These are phyloP conservation scores for Tipula confusa DNA, from an alignment of 2,888 invertebrate genomes.

Conservation along the genomic window DNA sequence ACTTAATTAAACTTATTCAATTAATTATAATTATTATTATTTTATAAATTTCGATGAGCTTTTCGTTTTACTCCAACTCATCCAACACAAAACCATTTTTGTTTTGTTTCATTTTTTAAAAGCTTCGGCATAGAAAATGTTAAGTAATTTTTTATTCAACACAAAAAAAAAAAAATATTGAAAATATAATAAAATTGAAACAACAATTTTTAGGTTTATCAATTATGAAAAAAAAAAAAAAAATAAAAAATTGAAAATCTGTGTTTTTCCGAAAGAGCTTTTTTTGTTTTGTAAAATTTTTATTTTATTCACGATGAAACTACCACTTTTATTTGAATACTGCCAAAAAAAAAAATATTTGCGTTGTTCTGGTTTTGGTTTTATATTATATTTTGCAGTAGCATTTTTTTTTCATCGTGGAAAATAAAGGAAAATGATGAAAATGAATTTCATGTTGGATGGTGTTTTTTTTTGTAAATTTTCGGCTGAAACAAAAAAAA, in stretches of 20 bases:
- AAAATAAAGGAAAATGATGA: not conserved
- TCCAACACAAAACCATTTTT: not conserved
- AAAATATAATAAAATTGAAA: not conserved
- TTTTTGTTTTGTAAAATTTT: not conserved
- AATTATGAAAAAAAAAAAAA: not conserved
- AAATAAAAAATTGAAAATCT: not conserved
- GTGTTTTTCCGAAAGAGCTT: not conserved
- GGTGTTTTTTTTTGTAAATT: not conserved
- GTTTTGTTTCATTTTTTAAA: not conserved
- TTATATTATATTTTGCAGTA: no score
- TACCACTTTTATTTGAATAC: not conserved
- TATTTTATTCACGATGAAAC: conserved; percentile 15
- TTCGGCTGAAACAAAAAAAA: not conserved
- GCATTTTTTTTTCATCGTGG: no score
- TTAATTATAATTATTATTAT: no score
- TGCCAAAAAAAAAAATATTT: not conserved
- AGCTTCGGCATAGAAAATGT: not conserved
- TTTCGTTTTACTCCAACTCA: not conserved
- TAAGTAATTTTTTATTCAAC: not conserved
- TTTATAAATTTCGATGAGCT: not conserved
- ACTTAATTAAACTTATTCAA: no score
- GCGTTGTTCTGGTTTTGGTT: not conserved
- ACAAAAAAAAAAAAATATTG: not conserved
- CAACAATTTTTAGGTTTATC: conserved; percentile 17
- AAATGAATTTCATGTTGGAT: not conserved